Percentiles rank a stretch among this genome's conserved stretches.
phyloP scores from a whole-genome alignment of 2,797 vertebrate species.

The Molossus alvarezi region DNA sequence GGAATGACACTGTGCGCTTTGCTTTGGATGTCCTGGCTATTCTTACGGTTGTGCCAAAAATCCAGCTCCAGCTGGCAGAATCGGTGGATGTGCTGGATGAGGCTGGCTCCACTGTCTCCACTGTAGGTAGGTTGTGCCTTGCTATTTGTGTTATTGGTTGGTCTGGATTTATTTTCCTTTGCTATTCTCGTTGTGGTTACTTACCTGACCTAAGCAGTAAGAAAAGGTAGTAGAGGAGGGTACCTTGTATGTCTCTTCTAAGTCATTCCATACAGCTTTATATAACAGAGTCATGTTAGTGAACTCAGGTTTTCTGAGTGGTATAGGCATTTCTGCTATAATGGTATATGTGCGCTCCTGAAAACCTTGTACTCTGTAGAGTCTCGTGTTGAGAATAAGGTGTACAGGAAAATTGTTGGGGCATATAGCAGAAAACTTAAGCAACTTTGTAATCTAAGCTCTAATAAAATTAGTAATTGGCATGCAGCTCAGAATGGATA shows the following conservation, averaged over 20 bases:
- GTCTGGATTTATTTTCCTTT: conserved; percentile 56
- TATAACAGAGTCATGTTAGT: neutral
- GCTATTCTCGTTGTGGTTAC: neutral
- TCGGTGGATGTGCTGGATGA: conserved; percentile 97
- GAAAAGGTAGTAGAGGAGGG: neutral
- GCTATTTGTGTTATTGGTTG: conserved; percentile 38
- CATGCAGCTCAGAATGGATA: neutral
- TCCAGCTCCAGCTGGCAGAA: conserved; percentile 96
- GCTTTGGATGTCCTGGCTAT: conserved; percentile 98
- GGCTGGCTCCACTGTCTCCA: conserved; percentile 96
- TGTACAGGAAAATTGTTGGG: conserved; percentile 24
- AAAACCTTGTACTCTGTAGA: neutral
- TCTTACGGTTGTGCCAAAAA: conserved; percentile 98
- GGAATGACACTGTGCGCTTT: conserved; percentile 98
- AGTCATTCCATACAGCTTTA: neutral
- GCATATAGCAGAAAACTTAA: conserved; percentile 39
- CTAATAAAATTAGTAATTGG: conserved; percentile 6
- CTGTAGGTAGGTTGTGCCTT: conserved; percentile 94
- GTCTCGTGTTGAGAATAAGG: neutral
- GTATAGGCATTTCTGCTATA: neutral
- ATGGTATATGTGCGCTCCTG: neutral
- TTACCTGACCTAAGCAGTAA: neutral
- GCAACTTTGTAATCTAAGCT: conserved; percentile 32
- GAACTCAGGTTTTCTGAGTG: neutral
- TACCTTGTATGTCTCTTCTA: neutral